Evolutionary conservation across 2,888 invertebrate genomes (phyloP).

Genomic region (Idaea aversata): DNA sequence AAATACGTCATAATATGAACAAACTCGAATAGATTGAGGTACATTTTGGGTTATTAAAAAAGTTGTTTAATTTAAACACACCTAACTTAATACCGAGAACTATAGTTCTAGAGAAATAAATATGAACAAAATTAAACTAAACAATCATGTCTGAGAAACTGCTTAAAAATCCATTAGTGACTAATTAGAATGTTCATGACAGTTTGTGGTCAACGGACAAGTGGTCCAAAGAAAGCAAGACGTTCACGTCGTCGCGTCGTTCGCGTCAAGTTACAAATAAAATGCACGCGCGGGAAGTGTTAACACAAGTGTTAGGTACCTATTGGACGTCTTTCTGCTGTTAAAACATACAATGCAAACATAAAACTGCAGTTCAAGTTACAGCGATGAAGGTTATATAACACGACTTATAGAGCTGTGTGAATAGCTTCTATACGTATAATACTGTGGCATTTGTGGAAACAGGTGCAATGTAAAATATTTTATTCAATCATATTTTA

Average conservation of each 20-base stretch:
- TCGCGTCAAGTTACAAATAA: constrained; percentile 31
- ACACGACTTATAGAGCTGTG: neutral
- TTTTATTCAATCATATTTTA: neutral
- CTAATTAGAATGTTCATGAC: constrained; percentile 43
- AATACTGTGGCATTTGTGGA: neutral
- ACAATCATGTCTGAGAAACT: constrained; percentile 10
- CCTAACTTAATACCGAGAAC: neutral
- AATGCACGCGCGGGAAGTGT: constrained; percentile 18
- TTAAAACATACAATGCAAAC: neutral
- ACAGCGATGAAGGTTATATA: neutral
- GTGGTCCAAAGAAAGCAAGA: constrained; percentile 47
- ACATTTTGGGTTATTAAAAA: neutral
- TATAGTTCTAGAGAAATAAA: neutral
- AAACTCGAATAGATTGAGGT: neutral
- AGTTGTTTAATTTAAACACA: neutral
- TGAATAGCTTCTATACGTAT: neutral
- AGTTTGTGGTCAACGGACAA: constrained; percentile 42
- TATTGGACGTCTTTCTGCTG: neutral
- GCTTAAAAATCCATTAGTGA: constrained; percentile 29
- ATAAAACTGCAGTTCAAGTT: neutral
- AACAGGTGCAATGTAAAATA: neutral
- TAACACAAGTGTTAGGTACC: neutral
- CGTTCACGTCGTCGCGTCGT: constrained; percentile 24
- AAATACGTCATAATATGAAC: neutral
- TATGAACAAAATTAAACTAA: neutral